phyloP scores from a whole-genome alignment of 2,113 vertebrate genomes.

The Thalassoma bifasciatum region DNA sequence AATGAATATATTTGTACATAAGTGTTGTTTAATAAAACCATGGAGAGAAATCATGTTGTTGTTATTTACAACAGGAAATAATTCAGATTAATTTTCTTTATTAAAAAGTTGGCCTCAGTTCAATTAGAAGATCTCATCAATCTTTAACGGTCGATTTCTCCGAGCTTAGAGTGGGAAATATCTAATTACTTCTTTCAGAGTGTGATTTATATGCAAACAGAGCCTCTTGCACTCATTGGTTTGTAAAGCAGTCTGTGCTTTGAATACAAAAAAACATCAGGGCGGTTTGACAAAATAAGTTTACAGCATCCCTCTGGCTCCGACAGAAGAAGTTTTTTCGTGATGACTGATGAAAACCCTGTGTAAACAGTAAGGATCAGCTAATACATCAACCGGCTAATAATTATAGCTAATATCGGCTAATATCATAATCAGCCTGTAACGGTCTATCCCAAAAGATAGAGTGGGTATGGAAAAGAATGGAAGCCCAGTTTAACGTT shows the following conservation, averaged over 20 bases:
- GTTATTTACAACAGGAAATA: not conserved
- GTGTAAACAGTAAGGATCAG: too few relatives aligned
- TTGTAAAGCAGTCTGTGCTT: constrained; percentile 5
- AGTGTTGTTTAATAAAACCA: constrained; percentile 78
- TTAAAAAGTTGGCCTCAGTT: constrained; percentile 1
- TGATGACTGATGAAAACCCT: too few relatives aligned
- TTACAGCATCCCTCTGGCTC: not conserved
- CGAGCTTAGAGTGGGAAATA: constrained; percentile 23
- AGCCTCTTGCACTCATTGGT: constrained; percentile 8
- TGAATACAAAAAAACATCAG: constrained; percentile 18
- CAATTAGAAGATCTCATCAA: constrained; percentile 24
- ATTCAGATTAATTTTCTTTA: not conserved
- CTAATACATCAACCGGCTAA: too few relatives aligned
- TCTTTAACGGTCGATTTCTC: constrained; percentile 31
- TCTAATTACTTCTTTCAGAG: constrained; percentile 27
- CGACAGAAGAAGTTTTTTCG: not conserved
- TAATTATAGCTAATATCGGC: too few relatives aligned
- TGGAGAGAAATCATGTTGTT: not conserved
- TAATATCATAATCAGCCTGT: too few relatives aligned
- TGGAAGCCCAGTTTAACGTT: too few relatives aligned
- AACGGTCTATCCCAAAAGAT: too few relatives aligned
- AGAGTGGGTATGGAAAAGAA: too few relatives aligned
- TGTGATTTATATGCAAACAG: constrained; percentile 39
- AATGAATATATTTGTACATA: constrained; percentile 76
- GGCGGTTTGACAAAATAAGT: not conserved